Percentiles rank a stretch among this genome's conserved stretches.
Conservation (phyloP, 1,140 invertebrate genomes). For the Mesaphorura yosii region DNA sequence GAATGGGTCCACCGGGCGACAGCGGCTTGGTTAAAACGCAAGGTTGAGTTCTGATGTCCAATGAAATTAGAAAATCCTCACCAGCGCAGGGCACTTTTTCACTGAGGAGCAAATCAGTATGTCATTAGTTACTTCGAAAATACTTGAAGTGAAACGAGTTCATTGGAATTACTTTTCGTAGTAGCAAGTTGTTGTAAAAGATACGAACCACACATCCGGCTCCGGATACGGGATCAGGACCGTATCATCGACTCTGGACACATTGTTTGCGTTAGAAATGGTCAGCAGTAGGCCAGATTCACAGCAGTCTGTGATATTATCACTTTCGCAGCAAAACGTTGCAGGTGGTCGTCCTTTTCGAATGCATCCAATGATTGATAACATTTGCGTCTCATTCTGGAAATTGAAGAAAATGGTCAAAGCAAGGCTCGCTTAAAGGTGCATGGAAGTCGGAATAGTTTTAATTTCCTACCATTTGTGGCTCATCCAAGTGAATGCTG, state of each 20-base stretch:
- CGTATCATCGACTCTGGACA: conserved; percentile 33
- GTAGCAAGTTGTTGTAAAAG: conserved; percentile 39
- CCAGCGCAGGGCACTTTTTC: conserved; percentile 35
- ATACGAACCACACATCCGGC: conserved; percentile 61
- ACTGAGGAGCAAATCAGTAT: conserved; percentile 43
- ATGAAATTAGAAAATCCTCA: conserved; percentile 54
- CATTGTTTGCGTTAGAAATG: conserved; percentile 38
- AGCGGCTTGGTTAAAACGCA: conserved; percentile 38
- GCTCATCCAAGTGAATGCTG: conserved; percentile 37
- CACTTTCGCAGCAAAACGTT: conserved; percentile 21
- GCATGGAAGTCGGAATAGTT: too few species aligned
- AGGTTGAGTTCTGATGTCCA: conserved; percentile 58
- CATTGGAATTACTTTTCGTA: conserved; percentile 33
- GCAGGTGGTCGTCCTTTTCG: conserved; percentile 42
- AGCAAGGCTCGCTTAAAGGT: too few species aligned
- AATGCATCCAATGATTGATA: conserved; percentile 49
- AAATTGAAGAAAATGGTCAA: conserved; percentile 23
- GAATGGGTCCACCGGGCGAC: conserved; percentile 8
- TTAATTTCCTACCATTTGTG: conserved; percentile 28
- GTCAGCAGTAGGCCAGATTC: conserved; percentile 44
- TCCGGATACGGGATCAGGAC: conserved; percentile 65
- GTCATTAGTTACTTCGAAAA: too few species aligned
- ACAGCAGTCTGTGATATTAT: conserved; percentile 44
- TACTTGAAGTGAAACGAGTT: too few species aligned
- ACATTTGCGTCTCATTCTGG: conserved; percentile 38